Conservation (phyloP, 2,113 vertebrate genomes). For the Hystrix cristata region DNA sequence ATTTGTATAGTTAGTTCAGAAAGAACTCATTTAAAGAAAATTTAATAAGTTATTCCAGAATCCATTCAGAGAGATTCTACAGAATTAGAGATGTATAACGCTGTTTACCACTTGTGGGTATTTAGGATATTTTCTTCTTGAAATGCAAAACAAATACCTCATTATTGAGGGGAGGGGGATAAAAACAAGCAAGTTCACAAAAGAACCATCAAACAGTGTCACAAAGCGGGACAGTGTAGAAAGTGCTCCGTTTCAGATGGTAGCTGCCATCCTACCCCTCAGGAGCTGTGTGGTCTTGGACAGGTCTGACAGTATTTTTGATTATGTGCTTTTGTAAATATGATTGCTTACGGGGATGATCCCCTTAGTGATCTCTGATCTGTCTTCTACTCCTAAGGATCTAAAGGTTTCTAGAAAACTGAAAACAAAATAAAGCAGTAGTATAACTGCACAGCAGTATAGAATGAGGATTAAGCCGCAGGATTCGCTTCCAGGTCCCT, state of each 20-base stretch:
- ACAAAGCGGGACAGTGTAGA: accelerated
- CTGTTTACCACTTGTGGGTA: not conserved
- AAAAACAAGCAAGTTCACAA: not conserved
- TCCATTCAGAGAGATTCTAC: not conserved
- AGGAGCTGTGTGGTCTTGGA: too few species aligned
- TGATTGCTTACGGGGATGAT: not conserved
- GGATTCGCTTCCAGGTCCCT: not conserved
- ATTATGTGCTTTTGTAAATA: not conserved
- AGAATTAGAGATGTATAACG: not conserved
- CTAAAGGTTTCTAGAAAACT: not conserved
- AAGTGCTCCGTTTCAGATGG: accelerated
- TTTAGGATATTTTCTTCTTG: not conserved
- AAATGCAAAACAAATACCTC: not conserved
- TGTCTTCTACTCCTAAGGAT: not conserved
- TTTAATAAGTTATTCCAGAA: conserved; percentile 50
- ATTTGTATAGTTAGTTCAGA: not conserved
- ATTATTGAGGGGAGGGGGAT: not conserved
- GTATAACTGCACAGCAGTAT: not conserved
- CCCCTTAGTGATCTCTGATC: not conserved
- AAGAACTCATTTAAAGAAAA: conserved; percentile 5
- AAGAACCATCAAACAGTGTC: accelerated
- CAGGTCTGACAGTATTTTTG: not conserved
- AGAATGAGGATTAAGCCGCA: not conserved
- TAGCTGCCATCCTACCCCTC: too few species aligned
- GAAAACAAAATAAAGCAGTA: not conserved